phyloP scores from a whole-genome alignment of 2,888 invertebrate genomes.

The Trachelus iudaicus region DNA sequence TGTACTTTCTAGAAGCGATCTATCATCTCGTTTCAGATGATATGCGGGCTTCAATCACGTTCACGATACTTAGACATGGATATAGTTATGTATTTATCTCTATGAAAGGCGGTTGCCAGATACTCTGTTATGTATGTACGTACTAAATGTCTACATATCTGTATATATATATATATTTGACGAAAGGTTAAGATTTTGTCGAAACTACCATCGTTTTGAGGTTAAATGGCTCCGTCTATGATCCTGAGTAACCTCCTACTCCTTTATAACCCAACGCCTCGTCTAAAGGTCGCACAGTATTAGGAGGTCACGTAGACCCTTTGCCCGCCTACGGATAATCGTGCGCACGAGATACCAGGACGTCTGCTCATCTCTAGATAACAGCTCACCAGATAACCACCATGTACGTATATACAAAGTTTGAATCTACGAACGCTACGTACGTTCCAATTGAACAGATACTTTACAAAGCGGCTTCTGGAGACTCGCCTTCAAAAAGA shows the following conservation, averaged over 20 bases:
- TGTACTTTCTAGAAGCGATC: conserved; percentile 36
- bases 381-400: not conserved
- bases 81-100: not conserved
- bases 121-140: not conserved
- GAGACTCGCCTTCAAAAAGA: not conserved
- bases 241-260: not conserved
- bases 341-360: not conserved
- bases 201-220: not conserved
- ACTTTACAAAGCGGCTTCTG: not conserved
- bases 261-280: not conserved
- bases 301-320: not conserved
- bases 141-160: not conserved
- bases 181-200: not conserved
- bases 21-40: not conserved
- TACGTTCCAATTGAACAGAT: not conserved
- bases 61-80: not conserved
- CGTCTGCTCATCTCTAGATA: not conserved
- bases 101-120: not conserved
- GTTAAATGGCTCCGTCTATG: not conserved
- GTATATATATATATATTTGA: not conserved
- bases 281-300: not conserved
- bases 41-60: not conserved
- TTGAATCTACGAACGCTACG: not conserved
- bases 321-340: not conserved
- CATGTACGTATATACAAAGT: not conserved